phyloP scores from a whole-genome alignment of 2,797 vertebrate species.

The Crenichthys baileyi region DNA sequence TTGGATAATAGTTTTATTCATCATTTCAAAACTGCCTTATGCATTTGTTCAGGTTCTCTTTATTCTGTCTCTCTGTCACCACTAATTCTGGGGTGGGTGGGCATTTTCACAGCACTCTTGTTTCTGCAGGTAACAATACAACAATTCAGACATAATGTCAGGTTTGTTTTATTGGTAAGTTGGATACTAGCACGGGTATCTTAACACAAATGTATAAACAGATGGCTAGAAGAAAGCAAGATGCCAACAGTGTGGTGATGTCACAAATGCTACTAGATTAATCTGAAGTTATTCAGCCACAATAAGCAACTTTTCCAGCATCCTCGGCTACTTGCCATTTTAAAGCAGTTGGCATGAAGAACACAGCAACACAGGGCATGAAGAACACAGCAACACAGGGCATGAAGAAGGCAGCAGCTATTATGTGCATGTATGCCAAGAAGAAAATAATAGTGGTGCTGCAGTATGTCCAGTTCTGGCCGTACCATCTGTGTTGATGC shows the following conservation, averaged over 20 bases:
- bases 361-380: background rate
- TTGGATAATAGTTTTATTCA: background rate
- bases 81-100: background rate
- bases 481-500: background rate
- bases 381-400: background rate
- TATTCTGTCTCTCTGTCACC: background rate
- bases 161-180: background rate
- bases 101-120: background rate
- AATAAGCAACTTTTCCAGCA: background rate
- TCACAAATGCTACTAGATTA: background rate
- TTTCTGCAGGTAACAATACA: background rate
- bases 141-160: background rate
- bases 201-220: background rate
- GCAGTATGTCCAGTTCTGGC: background rate
- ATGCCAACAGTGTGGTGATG: background rate
- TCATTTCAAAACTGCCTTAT: background rate
- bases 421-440: background rate
- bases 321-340: background rate
- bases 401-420: background rate
- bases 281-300: background rate
- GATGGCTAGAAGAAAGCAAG: background rate
- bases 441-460: background rate
- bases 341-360: background rate
- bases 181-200: background rate
- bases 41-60: background rate